Evolutionary conservation across 2,888 invertebrate species (phyloP), one percentile per base, ranked within the genome.

Genomic region (Parthenolecanium corni): DNA sequence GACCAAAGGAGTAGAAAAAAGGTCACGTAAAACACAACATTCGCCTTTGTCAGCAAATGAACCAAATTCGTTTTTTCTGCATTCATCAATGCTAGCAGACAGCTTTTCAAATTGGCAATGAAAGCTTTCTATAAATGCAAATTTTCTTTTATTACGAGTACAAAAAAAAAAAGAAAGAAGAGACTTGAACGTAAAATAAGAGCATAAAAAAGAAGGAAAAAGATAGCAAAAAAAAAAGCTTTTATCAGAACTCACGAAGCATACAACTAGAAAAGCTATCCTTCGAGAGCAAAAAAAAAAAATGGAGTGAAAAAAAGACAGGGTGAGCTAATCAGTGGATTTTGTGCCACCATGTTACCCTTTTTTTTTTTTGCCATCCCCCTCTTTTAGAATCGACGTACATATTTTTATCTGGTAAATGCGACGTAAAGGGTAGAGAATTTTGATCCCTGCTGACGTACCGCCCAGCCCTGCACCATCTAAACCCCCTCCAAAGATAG

Each of bases 391-490:
- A 31, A 31, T 9, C 9, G 31, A 9, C 31, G 31, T 31, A 9
- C 31, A 31, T 31, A 31, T 58, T 58, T 58, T 58, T 58, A 58
- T 58, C 58, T 47, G 46, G 47, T 49, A 20, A 58, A 58, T 58
- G 58, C 47, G 47, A 58, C 47, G 58, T 36, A 58, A 47, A 58
- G 58, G 58, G 58, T 49, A 58, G n/a, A n/a, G 47, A 58, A 49
- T 58, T 58, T 49, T 58, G 58, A 58, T 58, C 58, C 58, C 47
- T 49, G 58, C 58, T 49, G 47, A 58, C 58, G 58, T 58, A 49
- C 49, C 58, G 58, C 49, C 36, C 47, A 58, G 47, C 58, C n/a
- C 24, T 36, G 16, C 23, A 31, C 9, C 9, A 9, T 31, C 31
- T 31, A 31, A 3, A 20, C 9, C 9, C 36, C 18, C 53, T 18